These are phyloP conservation scores for Thomomys bottae DNA, from an alignment of 2,113 vertebrate species.

Conservation along the genomic window DNA sequence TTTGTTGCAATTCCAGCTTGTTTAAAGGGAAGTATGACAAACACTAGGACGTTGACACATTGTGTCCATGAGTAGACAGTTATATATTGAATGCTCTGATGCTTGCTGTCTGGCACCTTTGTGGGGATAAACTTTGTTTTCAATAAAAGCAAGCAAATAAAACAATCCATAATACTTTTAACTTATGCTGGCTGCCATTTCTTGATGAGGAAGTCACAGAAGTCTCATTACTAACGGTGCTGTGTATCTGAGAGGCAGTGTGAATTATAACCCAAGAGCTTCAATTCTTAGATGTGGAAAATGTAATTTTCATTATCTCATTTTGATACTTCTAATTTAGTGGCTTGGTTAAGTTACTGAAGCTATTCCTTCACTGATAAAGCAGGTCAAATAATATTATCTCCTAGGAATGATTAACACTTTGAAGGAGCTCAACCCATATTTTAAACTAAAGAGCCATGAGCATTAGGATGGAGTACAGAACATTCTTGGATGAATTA, in stretches of 20 bases:
- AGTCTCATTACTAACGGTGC: not conserved
- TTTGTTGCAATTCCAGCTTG: not conserved
- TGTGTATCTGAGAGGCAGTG: not conserved
- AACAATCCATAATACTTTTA: not conserved
- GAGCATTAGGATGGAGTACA: not conserved
- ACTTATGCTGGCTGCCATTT: not conserved
- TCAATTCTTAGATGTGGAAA: not conserved
- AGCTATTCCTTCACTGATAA: conserved; percentile 13
- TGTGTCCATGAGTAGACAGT: not conserved
- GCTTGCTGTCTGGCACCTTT: not conserved
- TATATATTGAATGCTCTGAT: not conserved
- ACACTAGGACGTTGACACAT: not conserved
- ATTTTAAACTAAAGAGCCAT: not conserved
- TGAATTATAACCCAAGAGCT: not conserved
- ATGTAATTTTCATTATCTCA: not conserved
- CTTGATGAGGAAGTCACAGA: not conserved
- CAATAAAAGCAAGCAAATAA: not conserved
- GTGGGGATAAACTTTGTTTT: conserved; percentile 14
- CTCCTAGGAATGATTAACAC: not conserved
- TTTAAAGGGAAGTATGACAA: not conserved
- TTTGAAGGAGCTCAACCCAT: not conserved
- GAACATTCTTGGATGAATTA: not conserved
- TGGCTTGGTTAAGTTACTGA: conserved; percentile 21
- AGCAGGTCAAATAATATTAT: not conserved
- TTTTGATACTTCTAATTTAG: not conserved